These are phyloP conservation scores for Drosophila nigritarsus DNA, from an alignment of 2,888 invertebrate species.

Conservation along the genomic window DNA sequence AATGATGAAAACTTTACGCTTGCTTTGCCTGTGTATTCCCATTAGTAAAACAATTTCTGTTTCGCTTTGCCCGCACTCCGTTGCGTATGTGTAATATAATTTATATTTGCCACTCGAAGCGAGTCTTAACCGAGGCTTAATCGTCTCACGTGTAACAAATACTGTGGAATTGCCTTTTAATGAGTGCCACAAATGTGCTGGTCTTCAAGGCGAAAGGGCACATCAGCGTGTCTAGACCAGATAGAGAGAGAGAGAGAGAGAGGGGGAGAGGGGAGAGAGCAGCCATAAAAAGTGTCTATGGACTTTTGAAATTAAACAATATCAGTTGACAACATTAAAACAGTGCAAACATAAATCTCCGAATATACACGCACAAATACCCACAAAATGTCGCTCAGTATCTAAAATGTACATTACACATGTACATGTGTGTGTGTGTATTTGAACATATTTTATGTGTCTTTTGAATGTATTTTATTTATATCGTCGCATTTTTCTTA, in stretches of 20 bases:
- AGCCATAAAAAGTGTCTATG: slow-evolving; percentile 46
- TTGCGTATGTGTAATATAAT: slow-evolving; percentile 60
- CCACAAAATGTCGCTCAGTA: slow-evolving; percentile 36
- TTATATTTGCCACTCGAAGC: slow-evolving; percentile 32
- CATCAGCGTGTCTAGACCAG: slow-evolving; percentile 17
- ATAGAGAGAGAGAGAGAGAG: too few relatives aligned
- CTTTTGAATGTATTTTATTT: slow-evolving; percentile 72
- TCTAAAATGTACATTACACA: slow-evolving; percentile 7
- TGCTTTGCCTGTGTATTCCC: not conserved
- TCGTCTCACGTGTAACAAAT: slow-evolving; percentile 40
- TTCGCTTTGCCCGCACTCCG: too few relatives aligned
- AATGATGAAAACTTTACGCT: not conserved
- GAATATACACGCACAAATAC: slow-evolving; percentile 14
- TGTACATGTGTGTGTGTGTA: slow-evolving; percentile 19
- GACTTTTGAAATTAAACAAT: slow-evolving; percentile 56
- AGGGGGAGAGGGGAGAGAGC: not conserved
- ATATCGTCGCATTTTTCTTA: slow-evolving; percentile 75
- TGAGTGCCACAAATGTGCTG: slow-evolving; percentile 36
- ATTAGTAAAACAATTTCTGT: slow-evolving; percentile 1
- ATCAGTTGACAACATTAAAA: slow-evolving; percentile 64
- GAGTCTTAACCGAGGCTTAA: not conserved
- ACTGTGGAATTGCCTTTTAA: slow-evolving; percentile 66
- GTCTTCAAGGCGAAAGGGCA: not conserved
- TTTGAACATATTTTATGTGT: slow-evolving; percentile 64
- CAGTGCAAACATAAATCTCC: slow-evolving; percentile 57